Evolutionary conservation across 2,888 invertebrate genomes (phyloP).

Genomic region (Drosophila meridionalis): DNA sequence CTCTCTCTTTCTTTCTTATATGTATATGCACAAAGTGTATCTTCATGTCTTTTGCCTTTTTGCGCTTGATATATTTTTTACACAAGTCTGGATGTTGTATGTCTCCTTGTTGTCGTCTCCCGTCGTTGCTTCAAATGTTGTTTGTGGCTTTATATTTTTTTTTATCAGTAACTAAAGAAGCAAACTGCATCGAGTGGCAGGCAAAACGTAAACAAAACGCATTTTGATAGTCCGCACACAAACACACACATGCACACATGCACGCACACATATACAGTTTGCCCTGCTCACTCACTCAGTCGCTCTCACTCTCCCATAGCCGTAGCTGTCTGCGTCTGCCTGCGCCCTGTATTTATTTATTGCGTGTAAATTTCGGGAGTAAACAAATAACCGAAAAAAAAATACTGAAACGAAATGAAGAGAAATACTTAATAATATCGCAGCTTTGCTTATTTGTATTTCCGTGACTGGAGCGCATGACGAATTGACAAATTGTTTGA

Average conservation of each 20-base stretch:
- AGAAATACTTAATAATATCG: conserved; percentile 25
- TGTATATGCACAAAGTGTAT: no score
- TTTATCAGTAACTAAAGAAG: conserved; percentile 59
- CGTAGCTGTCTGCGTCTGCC: background rate
- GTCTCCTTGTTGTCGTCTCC: conserved; percentile 53
- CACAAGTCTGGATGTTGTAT: conserved; percentile 67
- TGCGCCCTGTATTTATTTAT: conserved; percentile 60
- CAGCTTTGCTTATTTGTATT: conserved; percentile 58
- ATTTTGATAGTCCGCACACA: conserved; percentile 38
- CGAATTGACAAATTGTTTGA: conserved; percentile 42
- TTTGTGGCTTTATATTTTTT: conserved; percentile 71
- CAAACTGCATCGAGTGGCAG: conserved; percentile 54
- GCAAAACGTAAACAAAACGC: conserved; percentile 58
- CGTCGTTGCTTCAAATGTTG: conserved; percentile 57
- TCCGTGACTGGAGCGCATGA: conserved; percentile 50
- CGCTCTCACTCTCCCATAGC: background rate
- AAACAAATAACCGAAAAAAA: conserved; percentile 55
- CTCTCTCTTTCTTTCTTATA: background rate
- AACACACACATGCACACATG: background rate
- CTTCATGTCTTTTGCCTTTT: conserved; percentile 25
- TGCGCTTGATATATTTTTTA: conserved; percentile 71
- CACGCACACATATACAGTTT: background rate
- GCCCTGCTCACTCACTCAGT: background rate
- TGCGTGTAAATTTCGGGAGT: conserved; percentile 69
- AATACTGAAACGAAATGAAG: background rate